Evolutionary conservation across 2,797 vertebrate species (phyloP).

Genomic region (Labeo calbasu): DNA sequence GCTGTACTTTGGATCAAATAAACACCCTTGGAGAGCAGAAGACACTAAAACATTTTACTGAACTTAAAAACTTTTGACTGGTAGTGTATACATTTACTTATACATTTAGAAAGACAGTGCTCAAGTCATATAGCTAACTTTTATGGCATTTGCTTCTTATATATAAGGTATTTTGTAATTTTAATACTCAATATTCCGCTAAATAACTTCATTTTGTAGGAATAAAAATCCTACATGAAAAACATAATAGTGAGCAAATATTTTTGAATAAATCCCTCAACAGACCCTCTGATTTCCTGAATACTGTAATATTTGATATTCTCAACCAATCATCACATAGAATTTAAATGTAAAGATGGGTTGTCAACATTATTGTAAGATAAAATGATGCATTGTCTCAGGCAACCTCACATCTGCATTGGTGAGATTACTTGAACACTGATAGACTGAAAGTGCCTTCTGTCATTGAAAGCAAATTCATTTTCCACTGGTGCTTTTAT

Average conservation of each 20-base stretch:
- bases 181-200: neutral
- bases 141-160: neutral
- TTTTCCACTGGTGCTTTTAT: slow-evolving; percentile 18
- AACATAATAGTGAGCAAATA: neutral
- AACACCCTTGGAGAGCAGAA: too few relatives aligned
- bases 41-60: too few relatives aligned
- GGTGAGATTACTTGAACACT: slow-evolving; percentile 8
- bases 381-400: slow-evolving; percentile 16
- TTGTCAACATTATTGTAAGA: neutral
- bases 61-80: too few relatives aligned
- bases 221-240: neutral
- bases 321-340: neutral
- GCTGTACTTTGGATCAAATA: too few relatives aligned
- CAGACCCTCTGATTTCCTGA: neutral
- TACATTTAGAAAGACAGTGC: too few relatives aligned
- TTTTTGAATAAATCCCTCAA: neutral
- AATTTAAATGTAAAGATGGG: neutral
- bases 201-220: neutral
- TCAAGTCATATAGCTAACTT: neutral
- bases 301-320: neutral
- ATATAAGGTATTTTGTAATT: too few relatives aligned
- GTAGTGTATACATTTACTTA: too few relatives aligned
- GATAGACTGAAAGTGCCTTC: neutral
- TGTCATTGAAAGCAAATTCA: slow-evolving; percentile 17
- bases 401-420: neutral